Conservation (phyloP, 2,797 vertebrate species). For the Bucorvus abyssinicus region DNA sequence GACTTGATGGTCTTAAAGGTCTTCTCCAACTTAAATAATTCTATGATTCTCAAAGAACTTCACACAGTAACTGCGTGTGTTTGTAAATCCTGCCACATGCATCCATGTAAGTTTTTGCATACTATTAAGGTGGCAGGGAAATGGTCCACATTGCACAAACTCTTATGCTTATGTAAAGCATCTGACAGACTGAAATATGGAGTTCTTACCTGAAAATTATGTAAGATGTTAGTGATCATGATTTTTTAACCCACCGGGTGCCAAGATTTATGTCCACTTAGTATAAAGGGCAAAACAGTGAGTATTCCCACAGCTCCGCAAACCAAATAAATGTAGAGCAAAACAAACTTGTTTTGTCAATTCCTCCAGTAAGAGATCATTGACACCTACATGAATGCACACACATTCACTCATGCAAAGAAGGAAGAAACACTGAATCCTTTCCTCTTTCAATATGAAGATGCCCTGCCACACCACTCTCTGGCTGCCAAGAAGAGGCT, state of each 20-base stretch:
- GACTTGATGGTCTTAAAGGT: no score
- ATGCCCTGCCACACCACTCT: no score
- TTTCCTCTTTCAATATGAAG: background rate
- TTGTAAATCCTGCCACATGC: background rate
- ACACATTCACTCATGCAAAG: rapidly evolving
- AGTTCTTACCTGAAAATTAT: background rate
- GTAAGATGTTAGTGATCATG: background rate
- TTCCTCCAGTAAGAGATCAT: background rate
- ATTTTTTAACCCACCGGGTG: background rate
- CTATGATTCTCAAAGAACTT: background rate
- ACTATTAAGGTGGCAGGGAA: background rate
- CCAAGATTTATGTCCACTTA: background rate
- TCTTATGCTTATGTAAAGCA: background rate
- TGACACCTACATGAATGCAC: rapidly evolving
- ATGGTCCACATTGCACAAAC: background rate
- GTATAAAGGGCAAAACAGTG: background rate
- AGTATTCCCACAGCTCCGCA: background rate
- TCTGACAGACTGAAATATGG: background rate
- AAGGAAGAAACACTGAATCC: background rate
- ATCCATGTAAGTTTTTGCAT: rapidly evolving
- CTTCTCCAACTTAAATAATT: no score
- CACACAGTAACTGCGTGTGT: background rate
- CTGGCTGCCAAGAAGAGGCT: background rate
- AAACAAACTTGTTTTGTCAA: background rate
- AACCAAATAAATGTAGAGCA: background rate